Base-by-base conservation (phyloP, 2,113 vertebrate genomes). In the Rhynchopsitta pachyrhyncha region DNA sequence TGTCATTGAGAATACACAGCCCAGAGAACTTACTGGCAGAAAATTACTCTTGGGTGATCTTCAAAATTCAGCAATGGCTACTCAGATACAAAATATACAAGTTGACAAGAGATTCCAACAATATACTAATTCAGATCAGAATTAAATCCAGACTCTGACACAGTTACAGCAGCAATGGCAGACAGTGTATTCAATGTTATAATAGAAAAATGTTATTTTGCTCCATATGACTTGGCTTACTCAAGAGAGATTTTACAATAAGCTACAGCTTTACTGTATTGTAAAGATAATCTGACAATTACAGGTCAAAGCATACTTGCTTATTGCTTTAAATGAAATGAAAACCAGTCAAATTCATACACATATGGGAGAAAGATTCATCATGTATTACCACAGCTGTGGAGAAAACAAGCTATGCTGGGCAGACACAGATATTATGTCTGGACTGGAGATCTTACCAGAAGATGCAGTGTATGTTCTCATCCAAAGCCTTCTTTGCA, bases 231-330 rank as follows among this genome's bases (percentile, higher is more conserved):
- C 69, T 91, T 86, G 91, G 76, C 89, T 83, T 35, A 44, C 39
- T 60, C 64, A 4, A 10, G 46, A 67, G 49, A 66, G 53, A 53
- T 69, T 92, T 94, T 69, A 94, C 75, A 31, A 49, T 71, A 85
- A 93, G 31, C 67, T 83, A 66, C 52, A 70, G 63, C 47, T 94
- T 94, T 90, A 93, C 68, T 66, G 59, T 23, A 66, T 6, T 93
- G 76, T 88, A 88, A 93, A 93, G 68, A 94, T 46, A 77, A 92
- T 74, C 46, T 86, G 88, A 82, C 80, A 78, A 91, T 86, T 92
- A 24, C 47, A 75, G 77, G 80, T 86, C 81, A 88, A 86, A 93
- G 27, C 5, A 46, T 50, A 59, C 46, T 83, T 49, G 4, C 79
- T 92, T 66, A 42, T 67, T 83, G 59, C 60, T 92, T 59, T 42